Percentiles rank a stretch among this genome's conserved stretches.
phyloP scores from a whole-genome alignment of 2,113 vertebrate species.

The Bubalus kerabau region DNA sequence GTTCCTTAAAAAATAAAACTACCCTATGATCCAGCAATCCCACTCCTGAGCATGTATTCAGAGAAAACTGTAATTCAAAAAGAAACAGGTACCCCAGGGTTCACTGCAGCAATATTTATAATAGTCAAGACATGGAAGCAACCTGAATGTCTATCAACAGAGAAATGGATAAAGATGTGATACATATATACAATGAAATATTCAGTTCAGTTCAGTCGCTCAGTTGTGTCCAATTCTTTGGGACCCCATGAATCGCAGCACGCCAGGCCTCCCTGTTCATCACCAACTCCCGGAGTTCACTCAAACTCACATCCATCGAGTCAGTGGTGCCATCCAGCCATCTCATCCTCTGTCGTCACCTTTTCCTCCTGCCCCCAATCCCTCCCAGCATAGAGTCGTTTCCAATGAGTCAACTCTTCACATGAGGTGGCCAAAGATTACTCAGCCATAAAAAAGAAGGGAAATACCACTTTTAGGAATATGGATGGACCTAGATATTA shows the following conservation, averaged over 20 bases:
- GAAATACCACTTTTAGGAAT: neutral
- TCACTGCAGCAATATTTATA: neutral
- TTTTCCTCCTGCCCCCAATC: too few species aligned
- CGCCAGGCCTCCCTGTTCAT: too few species aligned
- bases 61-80: neutral
- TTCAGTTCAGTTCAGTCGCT: too few species aligned
- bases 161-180: neutral
- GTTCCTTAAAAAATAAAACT: neutral
- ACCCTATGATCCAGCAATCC: neutral
- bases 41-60: neutral
- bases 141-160: neutral
- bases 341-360: too few species aligned
- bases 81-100: neutral
- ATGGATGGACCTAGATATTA: neutral
- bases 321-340: too few species aligned
- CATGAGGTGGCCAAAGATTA: neutral
- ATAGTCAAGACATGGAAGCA: neutral
- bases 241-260: too few species aligned
- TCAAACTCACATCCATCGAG: too few species aligned
- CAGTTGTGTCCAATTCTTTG: too few species aligned
- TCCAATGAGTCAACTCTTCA: too few species aligned
- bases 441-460: neutral
- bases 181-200: neutral
- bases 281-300: too few species aligned
- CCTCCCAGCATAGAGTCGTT: too few species aligned